These are phyloP conservation scores for Metopia argyrocephala DNA, from an alignment of 2,888 invertebrate genomes.

Conservation along the genomic window DNA sequence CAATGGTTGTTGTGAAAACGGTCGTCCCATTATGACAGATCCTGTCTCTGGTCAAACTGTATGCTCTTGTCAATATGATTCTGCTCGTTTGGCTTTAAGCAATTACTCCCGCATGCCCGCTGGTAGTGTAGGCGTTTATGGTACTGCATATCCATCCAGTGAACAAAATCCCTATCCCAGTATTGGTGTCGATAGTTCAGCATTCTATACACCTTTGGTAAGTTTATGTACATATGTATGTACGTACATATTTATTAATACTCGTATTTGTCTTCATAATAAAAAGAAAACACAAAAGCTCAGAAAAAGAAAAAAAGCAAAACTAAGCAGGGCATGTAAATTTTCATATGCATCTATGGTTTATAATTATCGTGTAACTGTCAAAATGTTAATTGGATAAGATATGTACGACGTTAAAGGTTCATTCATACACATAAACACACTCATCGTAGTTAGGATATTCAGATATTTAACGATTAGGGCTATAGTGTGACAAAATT, in stretches of 20 bases:
- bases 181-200: slow-evolving; percentile 95
- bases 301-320: too few relatives aligned
- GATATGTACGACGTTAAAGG: slow-evolving; percentile 52
- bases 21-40: slow-evolving; percentile 94
- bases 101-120: slow-evolving; percentile 89
- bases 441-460: too few relatives aligned
- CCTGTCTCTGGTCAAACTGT: slow-evolving; percentile 95
- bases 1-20: slow-evolving; percentile 89
- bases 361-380: slow-evolving; percentile 62
- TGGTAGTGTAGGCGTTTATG: slow-evolving; percentile 89
- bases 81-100: slow-evolving; percentile 87
- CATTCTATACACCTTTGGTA: slow-evolving; percentile 97
- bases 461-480: too few relatives aligned
- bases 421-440: slow-evolving; percentile 10
- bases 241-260: background rate
- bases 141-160: slow-evolving; percentile 91
- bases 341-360: slow-evolving; percentile 15
- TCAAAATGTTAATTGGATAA: slow-evolving; percentile 70
- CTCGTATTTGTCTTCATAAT: too few relatives aligned
- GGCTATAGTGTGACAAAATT: background rate
- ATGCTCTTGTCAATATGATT: slow-evolving; percentile 96
- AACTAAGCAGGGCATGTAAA: too few relatives aligned
- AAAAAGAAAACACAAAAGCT: too few relatives aligned
- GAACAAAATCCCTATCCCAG: slow-evolving; percentile 96
- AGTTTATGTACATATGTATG: slow-evolving; percentile 78